Evolutionary conservation across 1,140 invertebrate species (phyloP), one percentile per base, ranked within the genome.

Genomic region (Ceratina calcarata): DNA sequence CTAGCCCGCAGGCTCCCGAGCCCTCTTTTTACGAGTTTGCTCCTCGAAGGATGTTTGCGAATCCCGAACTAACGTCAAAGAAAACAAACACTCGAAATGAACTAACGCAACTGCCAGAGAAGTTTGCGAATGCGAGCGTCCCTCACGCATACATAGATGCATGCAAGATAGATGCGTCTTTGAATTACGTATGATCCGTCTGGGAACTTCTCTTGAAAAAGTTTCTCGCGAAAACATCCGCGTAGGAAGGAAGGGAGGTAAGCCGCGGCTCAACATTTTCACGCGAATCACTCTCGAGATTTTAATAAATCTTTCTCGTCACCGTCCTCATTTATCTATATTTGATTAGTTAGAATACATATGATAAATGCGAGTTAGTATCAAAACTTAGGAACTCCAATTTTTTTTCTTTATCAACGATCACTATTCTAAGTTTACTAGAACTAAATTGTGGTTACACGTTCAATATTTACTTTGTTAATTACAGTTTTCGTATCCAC

Each of bases 21-120:
- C 53, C 74, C 61, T 45, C 61, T 77, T 70, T 81, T 83, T 82
- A 70, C 67, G 51, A 81, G 69, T 81, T 60, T 71, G 58, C 32
- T 62, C 64, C 74, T 81, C 67, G 72, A 53, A 71, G 79, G 18
- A 81, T 66, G 80, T 71, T 83, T 77, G 60, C 67, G n/a, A 62
- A 65, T 51, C 51, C 66, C 22, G 64, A 79, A 74, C 71, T 73
- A 79, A 58, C 66, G 55, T 83, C 61, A 55, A 71, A 69, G 49
- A 70, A 81, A 69, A 75, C 81, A 81, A 81, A 81, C 74, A 80
- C 74, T 83, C 51, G 81, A 81, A 77, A 83, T 60, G 55, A 75
- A 81, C 72, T 69, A 77, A 77, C 65, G 66, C 24, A 69, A 69
- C 66, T 69, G 55, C 57, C n/a, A 32, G 22, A 57, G 66, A 77